Percentiles rank a stretch among this genome's conserved stretches.
phyloP scores from a whole-genome alignment of 1,140 invertebrate genomes.

The Bacillus rossius region DNA sequence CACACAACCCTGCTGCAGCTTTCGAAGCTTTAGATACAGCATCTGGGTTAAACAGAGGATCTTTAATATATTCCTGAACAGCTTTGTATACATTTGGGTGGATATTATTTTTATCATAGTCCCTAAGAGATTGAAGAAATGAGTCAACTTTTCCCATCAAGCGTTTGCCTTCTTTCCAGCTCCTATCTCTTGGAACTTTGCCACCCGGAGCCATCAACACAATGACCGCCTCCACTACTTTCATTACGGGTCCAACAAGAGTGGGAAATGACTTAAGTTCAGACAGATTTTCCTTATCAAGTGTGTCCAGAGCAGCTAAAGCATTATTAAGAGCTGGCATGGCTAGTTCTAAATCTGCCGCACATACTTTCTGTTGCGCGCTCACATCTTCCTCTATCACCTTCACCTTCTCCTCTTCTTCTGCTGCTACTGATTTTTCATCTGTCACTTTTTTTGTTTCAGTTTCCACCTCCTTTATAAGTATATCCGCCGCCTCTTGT shows the following conservation, averaged over 20 bases:
- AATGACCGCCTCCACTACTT: slow-evolving; percentile 81
- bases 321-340: slow-evolving; percentile 87
- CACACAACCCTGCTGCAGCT: slow-evolving; percentile 82
- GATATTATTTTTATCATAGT: slow-evolving; percentile 94
- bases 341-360: slow-evolving; percentile 83
- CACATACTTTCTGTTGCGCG: slow-evolving; percentile 79
- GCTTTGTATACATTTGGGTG: slow-evolving; percentile 80
- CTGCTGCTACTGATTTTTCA: slow-evolving; percentile 73
- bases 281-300: slow-evolving; percentile 91
- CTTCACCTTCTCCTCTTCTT: slow-evolving; percentile 87
- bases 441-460: slow-evolving; percentile 87
- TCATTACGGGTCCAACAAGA: slow-evolving; percentile 74
- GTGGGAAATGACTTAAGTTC: slow-evolving; percentile 92
- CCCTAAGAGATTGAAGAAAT: slow-evolving; percentile 78
- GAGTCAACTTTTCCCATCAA: slow-evolving; percentile 82
- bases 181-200: slow-evolving; percentile 86
- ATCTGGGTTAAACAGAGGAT: slow-evolving; percentile 77
- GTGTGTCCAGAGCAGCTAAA: slow-evolving; percentile 83
- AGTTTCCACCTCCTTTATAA: slow-evolving; percentile 75
- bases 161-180: slow-evolving; percentile 87
- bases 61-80: slow-evolving; percentile 46
- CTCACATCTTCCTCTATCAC: slow-evolving; percentile 83
- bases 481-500: slow-evolving; percentile 82
- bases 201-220: slow-evolving; percentile 79
- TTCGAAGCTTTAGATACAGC: slow-evolving; percentile 79